Base-by-base conservation (phyloP, 2,888 invertebrate species). In the Euproctis similis region DNA sequence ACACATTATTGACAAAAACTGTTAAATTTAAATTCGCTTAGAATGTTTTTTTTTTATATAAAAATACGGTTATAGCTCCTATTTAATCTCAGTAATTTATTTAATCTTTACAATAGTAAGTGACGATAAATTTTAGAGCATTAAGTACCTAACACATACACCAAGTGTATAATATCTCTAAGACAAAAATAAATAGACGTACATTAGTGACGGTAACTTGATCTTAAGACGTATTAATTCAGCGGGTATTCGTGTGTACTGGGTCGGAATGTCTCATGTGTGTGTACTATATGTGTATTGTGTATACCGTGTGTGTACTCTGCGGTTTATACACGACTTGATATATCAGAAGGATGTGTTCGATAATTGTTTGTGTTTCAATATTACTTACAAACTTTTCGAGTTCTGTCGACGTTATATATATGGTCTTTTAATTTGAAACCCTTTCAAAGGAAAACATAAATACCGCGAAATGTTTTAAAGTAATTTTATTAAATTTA, bases 171-270 rank as follows among this genome's bases (percentile, higher is more conserved):
- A 41, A 24, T 31, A 39, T 16, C 24, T 49, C 25, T 33, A 34
- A 49, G 21, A 25, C 20, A 40, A 52, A 56, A 53, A 57, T 48
- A 61, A 59, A 53, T 46, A 58, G 46, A 42, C 45, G 41, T 42
- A 36, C 51, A 61, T 51, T 56, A 62, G 58, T 49, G 55, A 46
- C 51, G 30, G 57, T 56, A 63, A 63, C 55, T 42, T 49, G 56
- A 63, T 60, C 48, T 44, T 49, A 46, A 46, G 49, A 44, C 47
- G 52, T 46, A 53, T 59, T 59, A 54, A 61, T 64, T 56, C 50
- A 27, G 45, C 40, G 36, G 44, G 50, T 44, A 46, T 36, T 46
- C 55, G 39, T 45, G 44, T 44, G 50, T 51, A 40, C 27, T 26
- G 25, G 23, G 33, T 6, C 26, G 31, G 13, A 28, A 35, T 35